Evolutionary conservation across 2,797 vertebrate genomes (phyloP).

Genomic region (Craterocephalus amniculus): DNA sequence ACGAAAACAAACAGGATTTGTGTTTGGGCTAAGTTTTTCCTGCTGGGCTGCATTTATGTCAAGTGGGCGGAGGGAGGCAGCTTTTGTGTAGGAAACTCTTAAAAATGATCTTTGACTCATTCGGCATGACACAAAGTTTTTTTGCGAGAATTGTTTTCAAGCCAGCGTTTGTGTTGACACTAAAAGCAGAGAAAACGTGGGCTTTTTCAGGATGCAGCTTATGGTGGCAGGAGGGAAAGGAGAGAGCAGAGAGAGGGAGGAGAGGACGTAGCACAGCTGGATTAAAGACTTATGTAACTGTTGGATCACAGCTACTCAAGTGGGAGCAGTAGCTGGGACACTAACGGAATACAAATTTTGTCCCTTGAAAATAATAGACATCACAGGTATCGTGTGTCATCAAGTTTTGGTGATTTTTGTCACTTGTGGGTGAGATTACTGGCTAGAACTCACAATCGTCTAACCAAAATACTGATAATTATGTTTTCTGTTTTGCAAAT

Average conservation of each 20-base stretch:
- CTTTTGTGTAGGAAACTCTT: slow-evolving; percentile 13
- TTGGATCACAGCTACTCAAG: slow-evolving; percentile 67
- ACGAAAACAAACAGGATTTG: slow-evolving; percentile 54
- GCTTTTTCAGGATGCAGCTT: slow-evolving; percentile 45
- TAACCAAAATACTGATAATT: not conserved
- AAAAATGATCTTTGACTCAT: slow-evolving; percentile 1
- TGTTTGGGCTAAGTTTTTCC: slow-evolving; percentile 39
- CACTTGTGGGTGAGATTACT: not conserved
- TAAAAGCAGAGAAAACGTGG: slow-evolving; percentile 40
- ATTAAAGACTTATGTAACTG: slow-evolving; percentile 79
- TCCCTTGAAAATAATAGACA: slow-evolving; percentile 33
- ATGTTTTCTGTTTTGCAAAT: not conserved
- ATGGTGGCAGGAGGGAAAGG: slow-evolving; percentile 35
- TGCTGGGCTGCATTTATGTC: slow-evolving; percentile 14
- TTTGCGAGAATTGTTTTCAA: slow-evolving; percentile 26
- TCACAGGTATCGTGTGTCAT: slow-evolving; percentile 32
- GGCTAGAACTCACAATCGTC: not conserved
- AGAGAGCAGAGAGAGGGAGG: slow-evolving; percentile 32
- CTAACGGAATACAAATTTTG: slow-evolving; percentile 56
- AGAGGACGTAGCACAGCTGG: slow-evolving; percentile 73
- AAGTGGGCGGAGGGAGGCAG: slow-evolving; percentile 5
- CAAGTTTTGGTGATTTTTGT: slow-evolving; percentile 4
- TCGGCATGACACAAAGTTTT: slow-evolving; percentile 26
- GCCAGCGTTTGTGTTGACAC: slow-evolving; percentile 19
- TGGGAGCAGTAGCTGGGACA: slow-evolving; percentile 51